Conservation (phyloP, 2,113 vertebrate species). For the Galeopterus variegatus region DNA sequence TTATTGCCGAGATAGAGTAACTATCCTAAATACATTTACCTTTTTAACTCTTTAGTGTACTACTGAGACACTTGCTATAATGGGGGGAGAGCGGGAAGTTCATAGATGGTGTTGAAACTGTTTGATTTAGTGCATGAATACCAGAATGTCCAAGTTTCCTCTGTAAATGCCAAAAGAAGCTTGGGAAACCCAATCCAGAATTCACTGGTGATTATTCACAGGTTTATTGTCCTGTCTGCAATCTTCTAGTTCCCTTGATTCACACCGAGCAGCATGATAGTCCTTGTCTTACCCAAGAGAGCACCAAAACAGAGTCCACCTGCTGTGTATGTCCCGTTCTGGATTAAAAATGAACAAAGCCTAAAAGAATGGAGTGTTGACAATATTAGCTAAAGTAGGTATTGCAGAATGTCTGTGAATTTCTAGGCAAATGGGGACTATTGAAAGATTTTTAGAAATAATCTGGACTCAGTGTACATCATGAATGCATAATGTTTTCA, state of each 20-base stretch:
- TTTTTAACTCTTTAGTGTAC: not conserved
- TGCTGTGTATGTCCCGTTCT: accelerated
- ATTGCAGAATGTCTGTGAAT: not conserved
- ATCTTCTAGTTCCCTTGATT: not conserved
- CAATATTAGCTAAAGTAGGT: not conserved
- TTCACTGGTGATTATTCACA: not conserved
- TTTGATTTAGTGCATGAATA: not conserved
- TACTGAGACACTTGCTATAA: not conserved
- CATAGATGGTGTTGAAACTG: not conserved
- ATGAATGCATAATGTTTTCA: not conserved
- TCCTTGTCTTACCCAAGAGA: accelerated
- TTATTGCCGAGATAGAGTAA: not conserved
- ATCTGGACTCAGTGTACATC: not conserved
- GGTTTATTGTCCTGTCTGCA: not conserved
- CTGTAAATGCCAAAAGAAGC: not conserved
- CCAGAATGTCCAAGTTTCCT: not conserved
- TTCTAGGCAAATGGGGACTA: not conserved
- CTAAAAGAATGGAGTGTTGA: not conserved
- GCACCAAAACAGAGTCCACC: not conserved
- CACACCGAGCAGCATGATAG: not conserved
- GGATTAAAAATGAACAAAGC: not conserved
- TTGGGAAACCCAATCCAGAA: not conserved
- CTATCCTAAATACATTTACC: not conserved
- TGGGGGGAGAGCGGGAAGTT: not conserved
- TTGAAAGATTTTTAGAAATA: not conserved